Evolutionary conservation across 2,797 vertebrate genomes (phyloP).

Genomic region (Xiphophorus birchmanni): DNA sequence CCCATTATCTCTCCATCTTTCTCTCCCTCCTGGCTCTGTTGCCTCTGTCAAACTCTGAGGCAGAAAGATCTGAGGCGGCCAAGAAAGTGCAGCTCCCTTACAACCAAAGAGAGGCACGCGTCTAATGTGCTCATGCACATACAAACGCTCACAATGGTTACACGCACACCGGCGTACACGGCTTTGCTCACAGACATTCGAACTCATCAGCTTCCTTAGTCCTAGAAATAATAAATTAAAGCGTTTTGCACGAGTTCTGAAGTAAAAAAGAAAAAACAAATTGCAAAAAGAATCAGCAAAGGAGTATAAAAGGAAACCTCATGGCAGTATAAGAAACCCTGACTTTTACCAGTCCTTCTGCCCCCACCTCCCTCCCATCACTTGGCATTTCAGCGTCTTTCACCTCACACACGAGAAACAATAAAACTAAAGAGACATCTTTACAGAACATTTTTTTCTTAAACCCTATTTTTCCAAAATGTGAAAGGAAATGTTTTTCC

Average conservation of each 20-base stretch:
- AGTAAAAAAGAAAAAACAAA: slow-evolving; percentile 28
- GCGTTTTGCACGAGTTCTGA: slow-evolving; percentile 64
- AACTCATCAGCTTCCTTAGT: slow-evolving; percentile 71
- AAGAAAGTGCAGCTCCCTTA: slow-evolving; percentile 65
- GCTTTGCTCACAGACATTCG: slow-evolving; percentile 54
- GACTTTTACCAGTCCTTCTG: slow-evolving; percentile 50
- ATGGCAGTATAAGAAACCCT: slow-evolving; percentile 64
- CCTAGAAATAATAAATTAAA: slow-evolving; percentile 71
- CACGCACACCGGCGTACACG: slow-evolving; percentile 34
- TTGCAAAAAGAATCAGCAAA: slow-evolving; percentile 41
- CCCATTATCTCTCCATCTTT: slow-evolving; percentile 75
- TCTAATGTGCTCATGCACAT: slow-evolving; percentile 27
- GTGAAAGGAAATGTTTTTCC: slow-evolving; percentile 27
- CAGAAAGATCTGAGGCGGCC: slow-evolving; percentile 75
- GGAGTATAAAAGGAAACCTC: slow-evolving; percentile 59
- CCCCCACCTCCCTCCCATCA: slow-evolving; percentile 4
- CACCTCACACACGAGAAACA: slow-evolving; percentile 29
- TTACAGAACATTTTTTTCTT: slow-evolving; percentile 21
- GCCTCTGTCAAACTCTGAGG: slow-evolving; percentile 63
- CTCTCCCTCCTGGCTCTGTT: slow-evolving; percentile 61
- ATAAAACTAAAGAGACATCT: slow-evolving; percentile 39
- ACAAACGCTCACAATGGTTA: slow-evolving; percentile 12
- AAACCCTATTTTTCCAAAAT: slow-evolving; percentile 18
- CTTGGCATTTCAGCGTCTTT: slow-evolving; percentile 7
- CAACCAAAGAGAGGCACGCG: slow-evolving; percentile 33